Conservation (phyloP, 2,797 vertebrate species). For the Urocyon cinereoargenteus region DNA sequence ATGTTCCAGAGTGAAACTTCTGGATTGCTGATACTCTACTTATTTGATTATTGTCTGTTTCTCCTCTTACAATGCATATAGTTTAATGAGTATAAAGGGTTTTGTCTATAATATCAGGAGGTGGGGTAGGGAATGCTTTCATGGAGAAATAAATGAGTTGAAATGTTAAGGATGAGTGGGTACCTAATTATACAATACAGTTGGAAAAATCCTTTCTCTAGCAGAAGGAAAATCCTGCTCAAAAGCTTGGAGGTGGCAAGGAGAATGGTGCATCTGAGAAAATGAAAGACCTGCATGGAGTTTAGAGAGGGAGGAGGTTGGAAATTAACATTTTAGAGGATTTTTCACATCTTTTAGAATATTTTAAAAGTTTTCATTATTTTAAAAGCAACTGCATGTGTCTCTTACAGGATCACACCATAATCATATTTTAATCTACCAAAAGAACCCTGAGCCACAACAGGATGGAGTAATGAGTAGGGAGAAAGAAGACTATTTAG, state of each 20-base stretch:
- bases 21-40: background rate
- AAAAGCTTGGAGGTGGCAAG: background rate
- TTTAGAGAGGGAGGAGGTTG: background rate
- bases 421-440: background rate
- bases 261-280: background rate
- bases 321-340: background rate
- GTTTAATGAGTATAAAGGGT: background rate
- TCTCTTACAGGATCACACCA: background rate
- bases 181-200: background rate
- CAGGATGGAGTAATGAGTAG: background rate
- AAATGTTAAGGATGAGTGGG: background rate
- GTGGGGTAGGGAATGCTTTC: background rate
- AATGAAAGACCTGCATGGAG: background rate
- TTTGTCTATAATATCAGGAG: background rate
- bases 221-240: background rate
- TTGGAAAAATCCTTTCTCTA: background rate
- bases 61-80: background rate
- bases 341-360: background rate
- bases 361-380: background rate
- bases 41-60: background rate
- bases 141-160: background rate
- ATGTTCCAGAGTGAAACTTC: background rate
- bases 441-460: background rate
- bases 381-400: background rate
- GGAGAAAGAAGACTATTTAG: background rate